A percentile compares a stretch with the other conserved stretches of the same genome.
These are phyloP conservation scores for Triops cancriformis DNA, from an alignment of 1,140 invertebrate genomes.

Conservation along the genomic window DNA sequence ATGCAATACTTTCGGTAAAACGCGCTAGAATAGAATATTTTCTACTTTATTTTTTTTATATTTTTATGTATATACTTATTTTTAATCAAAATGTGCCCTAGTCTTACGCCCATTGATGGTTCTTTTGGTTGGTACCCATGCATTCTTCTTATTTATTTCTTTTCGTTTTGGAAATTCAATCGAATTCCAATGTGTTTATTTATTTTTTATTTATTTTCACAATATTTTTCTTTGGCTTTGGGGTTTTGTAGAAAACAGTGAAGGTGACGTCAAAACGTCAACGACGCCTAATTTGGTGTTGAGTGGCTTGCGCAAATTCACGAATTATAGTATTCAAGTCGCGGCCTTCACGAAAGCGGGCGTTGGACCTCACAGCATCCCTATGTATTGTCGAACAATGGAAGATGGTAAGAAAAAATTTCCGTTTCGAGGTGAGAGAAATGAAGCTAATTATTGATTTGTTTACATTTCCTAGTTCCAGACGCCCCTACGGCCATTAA, in stretches of 20 bases:
- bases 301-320: constrained; percentile 57
- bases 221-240: neutral
- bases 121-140: too few relatives aligned
- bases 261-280: constrained; percentile 59
- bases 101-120: too few relatives aligned
- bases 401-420: constrained; percentile 69
- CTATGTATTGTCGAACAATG: constrained; percentile 78
- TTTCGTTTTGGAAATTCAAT: neutral
- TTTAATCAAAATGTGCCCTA: too few relatives aligned
- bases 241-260: constrained; percentile 25
- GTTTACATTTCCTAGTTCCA: neutral
- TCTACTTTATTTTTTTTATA: too few relatives aligned
- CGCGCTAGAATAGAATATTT: too few relatives aligned
- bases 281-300: constrained; percentile 59
- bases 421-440: neutral
- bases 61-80: too few relatives aligned
- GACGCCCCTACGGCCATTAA: neutral
- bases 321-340: constrained; percentile 70
- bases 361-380: constrained; percentile 72
- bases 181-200: neutral
- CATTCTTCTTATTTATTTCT: neutral
- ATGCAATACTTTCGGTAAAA: too few relatives aligned
- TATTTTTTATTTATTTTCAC: neutral
- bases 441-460: neutral
- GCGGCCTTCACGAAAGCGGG: constrained; percentile 79